These are phyloP conservation scores for Dicycla oo DNA, from an alignment of 2,888 invertebrate species.

Conservation along the genomic window DNA sequence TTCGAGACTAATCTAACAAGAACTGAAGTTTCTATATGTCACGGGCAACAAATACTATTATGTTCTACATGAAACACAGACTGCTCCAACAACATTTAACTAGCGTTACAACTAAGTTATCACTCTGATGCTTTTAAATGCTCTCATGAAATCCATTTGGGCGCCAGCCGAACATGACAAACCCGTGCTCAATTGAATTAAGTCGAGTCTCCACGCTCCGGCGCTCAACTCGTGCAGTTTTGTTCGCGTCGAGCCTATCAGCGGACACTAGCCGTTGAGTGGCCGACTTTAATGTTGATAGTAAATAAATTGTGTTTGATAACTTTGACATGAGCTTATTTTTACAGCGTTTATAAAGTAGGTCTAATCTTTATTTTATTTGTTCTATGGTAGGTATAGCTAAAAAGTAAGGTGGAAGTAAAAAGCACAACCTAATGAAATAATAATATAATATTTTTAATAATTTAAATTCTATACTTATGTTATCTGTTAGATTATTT, in stretches of 20 bases:
- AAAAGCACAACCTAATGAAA: no score
- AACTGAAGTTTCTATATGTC: neutral
- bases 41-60: neutral
- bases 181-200: conserved; percentile 67
- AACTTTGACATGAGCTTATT: conserved; percentile 2
- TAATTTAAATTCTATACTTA: no score
- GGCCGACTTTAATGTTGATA: conserved; percentile 41
- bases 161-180: conserved; percentile 62
- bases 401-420: neutral
- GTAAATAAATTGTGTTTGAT: conserved; percentile 28
- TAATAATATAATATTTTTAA: no score
- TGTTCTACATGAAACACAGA: conserved; percentile 8
- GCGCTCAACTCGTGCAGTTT: conserved; percentile 47
- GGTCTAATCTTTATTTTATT: no score
- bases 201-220: conserved; percentile 51
- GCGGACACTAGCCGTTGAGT: conserved; percentile 41
- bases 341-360: neutral
- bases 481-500: no score
- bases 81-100: conserved; percentile 43
- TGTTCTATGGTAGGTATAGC: neutral
- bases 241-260: conserved; percentile 46
- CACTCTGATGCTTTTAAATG: conserved; percentile 60
- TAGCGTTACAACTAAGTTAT: conserved; percentile 55
- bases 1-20: neutral
- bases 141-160: conserved; percentile 62